Evolutionary conservation across 1,140 invertebrate species (phyloP), one percentile per base, ranked within the genome.

Genomic region (Leptonema lineaticorne): DNA sequence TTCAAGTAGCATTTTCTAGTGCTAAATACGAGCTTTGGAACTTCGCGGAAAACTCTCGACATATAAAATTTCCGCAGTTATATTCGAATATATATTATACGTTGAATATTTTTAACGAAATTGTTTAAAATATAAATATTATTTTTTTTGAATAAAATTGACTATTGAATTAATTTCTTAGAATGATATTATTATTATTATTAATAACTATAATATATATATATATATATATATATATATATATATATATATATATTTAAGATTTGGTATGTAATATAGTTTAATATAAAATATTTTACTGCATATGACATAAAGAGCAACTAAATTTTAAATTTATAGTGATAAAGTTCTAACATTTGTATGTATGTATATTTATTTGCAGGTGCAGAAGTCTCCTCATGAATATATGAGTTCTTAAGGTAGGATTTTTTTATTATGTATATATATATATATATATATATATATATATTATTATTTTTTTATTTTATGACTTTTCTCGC

Each of bases 11-110:
- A n/a, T 20, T 64, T 30, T 26, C 22, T 7, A 53, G 9, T 11
- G 8, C 22, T 24, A 53, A 53, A 53, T 53, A 22, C 20, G 50
- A 53, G 50, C 20, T 24, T 4, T 11, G 50, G 5, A 53, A 7
- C 20, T n/a, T 53, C 24, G 50, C 14, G 24, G 20, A 53, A 53
- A 53, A 22, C 50, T 11, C 50, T 53, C 22, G 50, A 53, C 50
- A 53, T 14, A 8, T 14, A 24, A 53, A 2, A 7, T 53, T 53
- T 53, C 50, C 27, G 9, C 2, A 9, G 20, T 11, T 20, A 53
- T 26, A 53, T 53, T 53, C 20, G 14, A 53, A 53, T 24, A 53
- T 24, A n/a, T n/a, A n/a, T n/a, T n/a, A n/a, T n/a, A n/a, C n/a
- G n/a, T n/a, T n/a, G n/a, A n/a, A n/a, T n/a, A n/a, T n/a, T n/a